Conservation (phyloP, 23 tunicate species). For the Botrylloides violaceus region DNA sequence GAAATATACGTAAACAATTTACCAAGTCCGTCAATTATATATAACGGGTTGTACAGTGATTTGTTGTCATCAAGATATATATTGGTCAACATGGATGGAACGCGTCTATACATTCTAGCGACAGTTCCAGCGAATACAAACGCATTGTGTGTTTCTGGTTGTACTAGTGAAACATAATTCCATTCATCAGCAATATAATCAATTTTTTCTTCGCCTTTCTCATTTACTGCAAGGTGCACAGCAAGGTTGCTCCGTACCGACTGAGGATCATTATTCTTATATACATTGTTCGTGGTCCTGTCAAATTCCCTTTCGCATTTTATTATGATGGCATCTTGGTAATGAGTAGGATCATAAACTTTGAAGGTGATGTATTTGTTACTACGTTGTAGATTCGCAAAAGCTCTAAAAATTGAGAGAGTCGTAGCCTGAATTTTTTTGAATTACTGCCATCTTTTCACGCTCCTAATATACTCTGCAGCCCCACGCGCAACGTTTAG, state of each 20-base stretch:
- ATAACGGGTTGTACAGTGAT: background rate
- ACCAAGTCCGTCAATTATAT: background rate
- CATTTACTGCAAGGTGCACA: background rate
- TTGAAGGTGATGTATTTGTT: background rate
- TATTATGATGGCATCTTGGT: conserved; percentile 1
- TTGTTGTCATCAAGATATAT: background rate
- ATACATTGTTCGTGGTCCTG: background rate
- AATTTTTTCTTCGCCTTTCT: background rate
- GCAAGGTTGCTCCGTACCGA: background rate
- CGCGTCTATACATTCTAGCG: background rate
- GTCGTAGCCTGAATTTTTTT: no score
- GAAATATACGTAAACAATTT: background rate
- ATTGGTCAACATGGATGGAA: background rate
- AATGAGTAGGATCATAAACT: background rate
- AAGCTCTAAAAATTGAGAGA: conserved; percentile 5
- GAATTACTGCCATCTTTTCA: no score
- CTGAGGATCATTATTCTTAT: background rate
- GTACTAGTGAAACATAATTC: conserved; percentile 12
- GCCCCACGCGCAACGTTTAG: no score
- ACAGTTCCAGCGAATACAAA: conserved; percentile 8
- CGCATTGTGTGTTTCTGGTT: conserved; percentile 16
- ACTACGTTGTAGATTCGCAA: background rate
- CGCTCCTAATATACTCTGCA: no score
- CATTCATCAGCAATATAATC: conserved; percentile 14
- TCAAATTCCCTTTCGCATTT: background rate